A percentile compares a stretch with the other conserved stretches of the same genome.
phyloP scores from a whole-genome alignment of 2,113 vertebrate genomes.

The Sinocyclocheilus maitianheensis region DNA sequence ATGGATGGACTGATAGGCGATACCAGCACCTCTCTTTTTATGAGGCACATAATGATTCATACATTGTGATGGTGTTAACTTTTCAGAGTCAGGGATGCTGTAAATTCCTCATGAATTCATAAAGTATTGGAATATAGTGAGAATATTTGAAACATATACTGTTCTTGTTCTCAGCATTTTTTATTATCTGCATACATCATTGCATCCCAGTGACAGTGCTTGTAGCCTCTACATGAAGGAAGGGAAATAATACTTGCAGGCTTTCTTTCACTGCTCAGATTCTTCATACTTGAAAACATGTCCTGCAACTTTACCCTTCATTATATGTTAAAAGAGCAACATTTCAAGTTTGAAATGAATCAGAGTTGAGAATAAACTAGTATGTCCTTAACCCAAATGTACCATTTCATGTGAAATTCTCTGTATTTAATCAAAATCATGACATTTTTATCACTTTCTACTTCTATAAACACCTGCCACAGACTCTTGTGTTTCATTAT shows the following conservation, averaged over 20 bases:
- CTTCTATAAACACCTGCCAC: no score
- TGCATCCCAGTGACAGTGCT: neutral
- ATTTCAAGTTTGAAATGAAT: neutral
- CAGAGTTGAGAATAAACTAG: neutral
- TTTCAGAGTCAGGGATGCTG: neutral
- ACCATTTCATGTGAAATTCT: no score
- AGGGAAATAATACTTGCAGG: neutral
- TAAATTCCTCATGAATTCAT: slow-evolving; percentile 17
- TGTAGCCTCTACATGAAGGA: slow-evolving; percentile 1
- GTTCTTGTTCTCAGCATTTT: neutral
- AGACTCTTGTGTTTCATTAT: no score
- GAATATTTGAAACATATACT: neutral
- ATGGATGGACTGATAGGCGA: neutral
- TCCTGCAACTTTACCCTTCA: no score
- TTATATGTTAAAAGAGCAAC: neutral
- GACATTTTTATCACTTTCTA: no score
- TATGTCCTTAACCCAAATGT: no score
- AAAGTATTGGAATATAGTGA: slow-evolving; percentile 1
- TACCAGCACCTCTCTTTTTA: neutral
- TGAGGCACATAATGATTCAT: neutral
- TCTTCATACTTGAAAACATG: neutral
- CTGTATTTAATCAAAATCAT: no score
- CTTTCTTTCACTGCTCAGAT: slow-evolving; percentile 12
- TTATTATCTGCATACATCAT: neutral
- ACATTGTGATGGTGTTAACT: neutral